Conservation (phyloP, 2,113 vertebrate genomes). For the Nothoprocta pentlandii region DNA sequence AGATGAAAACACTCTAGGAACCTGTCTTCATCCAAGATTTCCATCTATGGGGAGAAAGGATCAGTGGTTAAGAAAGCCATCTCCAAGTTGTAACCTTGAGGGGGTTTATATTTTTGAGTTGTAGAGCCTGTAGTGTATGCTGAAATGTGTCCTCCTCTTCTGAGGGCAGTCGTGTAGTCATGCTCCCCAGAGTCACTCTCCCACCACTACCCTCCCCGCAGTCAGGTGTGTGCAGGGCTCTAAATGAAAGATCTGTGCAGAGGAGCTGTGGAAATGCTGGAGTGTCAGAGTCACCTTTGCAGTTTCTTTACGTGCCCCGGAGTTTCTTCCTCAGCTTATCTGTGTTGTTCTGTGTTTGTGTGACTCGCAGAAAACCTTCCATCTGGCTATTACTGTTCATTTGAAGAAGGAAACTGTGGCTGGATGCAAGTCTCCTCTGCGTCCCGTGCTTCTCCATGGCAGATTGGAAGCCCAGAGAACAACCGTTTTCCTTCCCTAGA, state of each 20-base stretch:
- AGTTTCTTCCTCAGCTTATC: neutral
- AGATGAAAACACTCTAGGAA: neutral
- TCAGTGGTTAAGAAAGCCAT: neutral
- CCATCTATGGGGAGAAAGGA: neutral
- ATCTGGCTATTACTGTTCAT: conserved; percentile 91
- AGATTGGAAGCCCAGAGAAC: conserved; percentile 75
- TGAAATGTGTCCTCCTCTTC: neutral
- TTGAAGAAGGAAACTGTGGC: conserved; percentile 90
- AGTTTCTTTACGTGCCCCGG: neutral
- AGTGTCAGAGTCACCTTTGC: neutral
- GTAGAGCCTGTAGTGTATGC: neutral
- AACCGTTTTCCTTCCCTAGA: neutral
- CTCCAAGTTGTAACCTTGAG: neutral
- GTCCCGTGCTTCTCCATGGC: conserved; percentile 78
- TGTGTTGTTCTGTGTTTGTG: neutral
- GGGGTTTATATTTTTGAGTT: neutral
- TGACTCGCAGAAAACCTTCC: conserved; percentile 87
- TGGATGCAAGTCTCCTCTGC: conserved; percentile 79
- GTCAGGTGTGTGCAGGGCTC: rapidly evolving
- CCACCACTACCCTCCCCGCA: neutral
- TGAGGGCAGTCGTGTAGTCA: neutral
- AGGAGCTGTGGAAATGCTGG: neutral
- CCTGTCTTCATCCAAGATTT: neutral
- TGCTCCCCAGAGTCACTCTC: neutral
- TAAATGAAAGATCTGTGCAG: neutral